These are phyloP conservation scores for Otolemur garnettii DNA, from an alignment of 2,113 vertebrate genomes.

Conservation along the genomic window DNA sequence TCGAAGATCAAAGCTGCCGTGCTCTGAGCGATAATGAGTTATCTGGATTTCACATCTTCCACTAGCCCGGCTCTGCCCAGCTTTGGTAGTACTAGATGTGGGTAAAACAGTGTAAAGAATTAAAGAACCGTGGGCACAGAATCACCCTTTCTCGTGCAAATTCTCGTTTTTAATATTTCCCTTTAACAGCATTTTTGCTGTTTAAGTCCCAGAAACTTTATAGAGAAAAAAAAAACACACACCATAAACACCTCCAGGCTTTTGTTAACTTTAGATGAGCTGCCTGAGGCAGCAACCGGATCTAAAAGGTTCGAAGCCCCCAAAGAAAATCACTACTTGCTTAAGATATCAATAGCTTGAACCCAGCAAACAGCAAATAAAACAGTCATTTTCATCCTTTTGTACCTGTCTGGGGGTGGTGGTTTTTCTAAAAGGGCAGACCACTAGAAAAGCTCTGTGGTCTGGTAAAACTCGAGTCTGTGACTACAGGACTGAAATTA, in stretches of 20 bases:
- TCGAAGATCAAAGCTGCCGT: slow-evolving; percentile 64
- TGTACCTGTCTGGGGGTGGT: neutral
- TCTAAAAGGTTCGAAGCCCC: neutral
- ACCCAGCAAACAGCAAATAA: neutral
- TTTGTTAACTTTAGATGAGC: neutral
- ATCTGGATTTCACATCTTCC: slow-evolving; percentile 63
- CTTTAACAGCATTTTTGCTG: slow-evolving; percentile 55
- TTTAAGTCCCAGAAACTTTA: slow-evolving; percentile 44
- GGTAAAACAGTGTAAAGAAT: neutral
- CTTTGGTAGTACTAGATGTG: neutral
- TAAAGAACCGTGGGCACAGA: neutral
- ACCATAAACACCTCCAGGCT: neutral
- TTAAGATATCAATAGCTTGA: neutral
- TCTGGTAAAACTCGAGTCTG: neutral
- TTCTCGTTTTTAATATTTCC: slow-evolving; percentile 15
- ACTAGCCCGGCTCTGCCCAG: neutral
- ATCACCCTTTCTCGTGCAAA: neutral
- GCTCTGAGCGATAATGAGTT: neutral
- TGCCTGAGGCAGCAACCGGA: neutral
- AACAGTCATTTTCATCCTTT: neutral
- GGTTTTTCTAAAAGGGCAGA: neutral
- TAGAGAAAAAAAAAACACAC: neutral
- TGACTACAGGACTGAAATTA: neutral
- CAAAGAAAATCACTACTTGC: neutral
- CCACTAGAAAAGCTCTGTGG: neutral